These are phyloP conservation scores for Diglossa brunneiventris DNA, from an alignment of 2,113 vertebrate genomes.

Conservation along the genomic window DNA sequence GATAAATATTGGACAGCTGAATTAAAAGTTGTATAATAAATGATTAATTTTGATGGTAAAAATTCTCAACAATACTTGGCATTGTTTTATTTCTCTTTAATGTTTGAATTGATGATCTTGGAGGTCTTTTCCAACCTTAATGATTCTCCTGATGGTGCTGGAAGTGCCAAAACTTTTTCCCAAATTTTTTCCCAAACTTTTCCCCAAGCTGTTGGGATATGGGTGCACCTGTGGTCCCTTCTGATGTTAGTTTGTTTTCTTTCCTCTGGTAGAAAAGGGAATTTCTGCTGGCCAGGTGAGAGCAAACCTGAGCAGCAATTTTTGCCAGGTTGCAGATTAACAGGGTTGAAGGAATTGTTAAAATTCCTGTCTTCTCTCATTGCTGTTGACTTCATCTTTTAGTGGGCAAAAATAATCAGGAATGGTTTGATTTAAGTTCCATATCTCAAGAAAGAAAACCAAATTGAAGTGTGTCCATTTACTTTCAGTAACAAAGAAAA, in stretches of 20 bases:
- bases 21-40: not conserved
- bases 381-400: not conserved
- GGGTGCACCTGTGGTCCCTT: not conserved
- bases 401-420: not conserved
- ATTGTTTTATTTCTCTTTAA: not conserved
- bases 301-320: not conserved
- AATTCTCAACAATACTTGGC: not conserved
- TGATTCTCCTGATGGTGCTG: not conserved
- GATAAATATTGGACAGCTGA: not conserved
- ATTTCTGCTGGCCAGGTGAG: not conserved
- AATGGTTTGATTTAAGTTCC: not conserved
- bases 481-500: not conserved
- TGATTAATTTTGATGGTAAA: not conserved
- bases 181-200: not conserved
- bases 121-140: not conserved
- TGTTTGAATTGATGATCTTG: not conserved
- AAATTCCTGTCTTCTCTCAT: not conserved
- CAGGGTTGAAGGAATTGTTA: not conserved
- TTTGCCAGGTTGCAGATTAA: not conserved
- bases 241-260: not conserved
- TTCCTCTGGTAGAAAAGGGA: not conserved
- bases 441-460: not conserved
- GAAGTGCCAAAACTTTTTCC: not conserved
- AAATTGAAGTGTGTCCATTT: not conserved
- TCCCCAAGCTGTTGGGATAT: not conserved